These are phyloP conservation scores for Oryzias celebensis DNA, from an alignment of 2,113 vertebrate genomes.

Conservation along the genomic window DNA sequence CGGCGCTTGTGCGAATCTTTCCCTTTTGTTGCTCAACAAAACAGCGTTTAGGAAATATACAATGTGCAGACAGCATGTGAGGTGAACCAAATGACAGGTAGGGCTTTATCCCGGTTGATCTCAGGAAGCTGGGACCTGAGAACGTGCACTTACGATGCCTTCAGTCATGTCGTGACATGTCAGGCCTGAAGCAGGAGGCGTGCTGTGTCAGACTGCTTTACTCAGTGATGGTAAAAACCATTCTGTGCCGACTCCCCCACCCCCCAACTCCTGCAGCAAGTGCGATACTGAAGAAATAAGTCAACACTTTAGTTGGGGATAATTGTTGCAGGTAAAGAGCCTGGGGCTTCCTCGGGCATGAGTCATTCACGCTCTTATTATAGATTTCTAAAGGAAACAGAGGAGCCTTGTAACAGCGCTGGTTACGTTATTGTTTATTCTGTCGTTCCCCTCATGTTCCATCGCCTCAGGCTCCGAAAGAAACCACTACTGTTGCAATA, in stretches of 20 bases:
- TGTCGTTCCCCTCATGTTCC: constrained; percentile 16
- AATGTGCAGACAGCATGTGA: neutral
- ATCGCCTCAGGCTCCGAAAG: constrained; percentile 12
- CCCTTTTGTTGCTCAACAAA: too few species aligned
- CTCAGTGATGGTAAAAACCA: constrained; percentile 40
- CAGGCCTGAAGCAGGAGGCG: constrained; percentile 31
- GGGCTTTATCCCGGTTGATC: constrained; percentile 10
- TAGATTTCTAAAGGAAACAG: constrained; percentile 23
- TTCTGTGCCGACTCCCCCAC: constrained; percentile 28
- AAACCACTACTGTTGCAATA: constrained; percentile 19
- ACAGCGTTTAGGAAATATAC: too few species aligned
- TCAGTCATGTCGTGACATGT: constrained; percentile 58
- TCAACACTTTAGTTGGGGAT: constrained; percentile 42
- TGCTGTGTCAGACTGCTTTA: constrained; percentile 39
- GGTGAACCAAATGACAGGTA: constrained; percentile 16
- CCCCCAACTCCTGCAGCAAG: constrained; percentile 44
- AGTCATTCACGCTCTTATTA: constrained; percentile 32
- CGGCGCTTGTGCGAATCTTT: too few species aligned
- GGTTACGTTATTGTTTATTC: constrained; percentile 34
- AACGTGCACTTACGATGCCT: constrained; percentile 32
- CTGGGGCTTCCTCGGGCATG: constrained; percentile 15
- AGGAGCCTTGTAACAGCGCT: constrained; percentile 2
- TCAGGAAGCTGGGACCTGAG: constrained; percentile 8
- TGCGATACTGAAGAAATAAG: constrained; percentile 34
- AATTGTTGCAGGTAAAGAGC: constrained; percentile 38